A percentile compares a stretch with the other conserved stretches of the same genome.
These are phyloP conservation scores for Silvanus unidentatus DNA, from an alignment of 2,888 invertebrate genomes.

Conservation along the genomic window DNA sequence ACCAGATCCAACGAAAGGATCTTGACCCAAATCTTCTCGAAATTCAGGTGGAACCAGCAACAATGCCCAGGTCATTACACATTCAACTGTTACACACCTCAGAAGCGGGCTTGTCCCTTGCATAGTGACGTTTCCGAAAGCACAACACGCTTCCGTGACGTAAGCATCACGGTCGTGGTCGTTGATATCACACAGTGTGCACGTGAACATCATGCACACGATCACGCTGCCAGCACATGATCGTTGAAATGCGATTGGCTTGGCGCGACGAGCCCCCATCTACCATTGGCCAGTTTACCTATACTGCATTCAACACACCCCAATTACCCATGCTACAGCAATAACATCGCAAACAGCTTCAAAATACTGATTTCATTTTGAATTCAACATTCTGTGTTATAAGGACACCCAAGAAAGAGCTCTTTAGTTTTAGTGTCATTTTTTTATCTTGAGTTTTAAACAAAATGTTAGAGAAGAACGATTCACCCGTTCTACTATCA, in stretches of 20 bases:
- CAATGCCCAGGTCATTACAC: slow-evolving; percentile 2
- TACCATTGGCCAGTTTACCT: slow-evolving; percentile 51
- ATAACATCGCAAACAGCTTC: slow-evolving; percentile 38
- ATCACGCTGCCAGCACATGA: slow-evolving; percentile 76
- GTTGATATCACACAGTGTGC: slow-evolving; percentile 66
- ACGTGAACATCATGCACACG: slow-evolving; percentile 77
- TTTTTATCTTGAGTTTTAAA: slow-evolving; percentile 4
- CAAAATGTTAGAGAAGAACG: slow-evolving; percentile 15
- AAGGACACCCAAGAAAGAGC: background rate
- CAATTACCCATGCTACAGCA: slow-evolving; percentile 43
- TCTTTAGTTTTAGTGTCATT: background rate
- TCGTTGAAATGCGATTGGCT: slow-evolving; percentile 56
- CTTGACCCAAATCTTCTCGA: background rate
- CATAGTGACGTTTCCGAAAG: slow-evolving; percentile 24
- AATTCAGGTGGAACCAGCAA: background rate
- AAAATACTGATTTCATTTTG: slow-evolving; percentile 31
- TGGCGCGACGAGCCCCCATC: slow-evolving; percentile 64
- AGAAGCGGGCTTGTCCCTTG: slow-evolving; percentile 35
- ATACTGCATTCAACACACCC: slow-evolving; percentile 50
- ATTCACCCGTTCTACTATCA: slow-evolving; percentile 48
- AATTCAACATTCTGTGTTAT: slow-evolving; percentile 8
- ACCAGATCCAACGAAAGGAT: too few relatives aligned
- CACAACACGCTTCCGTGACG: slow-evolving; percentile 50
- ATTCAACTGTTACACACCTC: slow-evolving; percentile 6
- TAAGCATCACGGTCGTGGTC: slow-evolving; percentile 59